A percentile compares a stretch with the other conserved stretches of the same genome.
Evolutionary conservation across 2,113 vertebrate genomes (phyloP).

Genomic region (Coreoperca whiteheadi): DNA sequence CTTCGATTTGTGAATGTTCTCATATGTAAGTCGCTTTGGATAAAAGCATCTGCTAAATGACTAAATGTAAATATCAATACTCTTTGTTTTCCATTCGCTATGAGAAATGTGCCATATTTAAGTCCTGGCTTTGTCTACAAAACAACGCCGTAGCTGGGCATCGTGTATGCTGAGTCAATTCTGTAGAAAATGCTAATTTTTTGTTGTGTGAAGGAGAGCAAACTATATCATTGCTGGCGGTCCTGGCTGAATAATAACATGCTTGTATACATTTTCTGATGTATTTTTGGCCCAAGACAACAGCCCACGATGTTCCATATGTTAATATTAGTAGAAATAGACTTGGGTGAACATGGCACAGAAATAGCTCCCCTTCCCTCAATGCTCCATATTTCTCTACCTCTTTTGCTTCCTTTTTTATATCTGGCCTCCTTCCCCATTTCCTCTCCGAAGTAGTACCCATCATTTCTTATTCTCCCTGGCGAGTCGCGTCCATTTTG

Average conservation of each 20-base stretch:
- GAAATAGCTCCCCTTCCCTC: constrained; percentile 66
- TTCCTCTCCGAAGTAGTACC: constrained; percentile 70
- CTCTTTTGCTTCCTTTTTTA: constrained; percentile 69
- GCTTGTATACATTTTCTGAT: constrained; percentile 36
- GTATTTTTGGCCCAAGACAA: constrained; percentile 41
- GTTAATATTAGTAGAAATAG: constrained; percentile 65
- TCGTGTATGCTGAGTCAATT: constrained; percentile 52
- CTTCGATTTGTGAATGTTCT: no score
- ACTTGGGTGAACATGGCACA: constrained; percentile 52
- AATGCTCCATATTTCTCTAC: constrained; percentile 54
- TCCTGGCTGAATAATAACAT: constrained; percentile 49
- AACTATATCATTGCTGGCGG: constrained; percentile 32
- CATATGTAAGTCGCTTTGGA: no score
- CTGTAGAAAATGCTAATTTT: constrained; percentile 37
- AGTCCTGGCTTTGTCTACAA: background rate
- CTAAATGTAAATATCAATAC: background rate
- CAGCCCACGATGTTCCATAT: constrained; percentile 46
- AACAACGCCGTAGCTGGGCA: background rate
- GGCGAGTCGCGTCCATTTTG: constrained; percentile 58
- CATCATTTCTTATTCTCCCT: constrained; percentile 71
- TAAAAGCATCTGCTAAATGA: no score
- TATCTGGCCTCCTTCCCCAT: constrained; percentile 78
- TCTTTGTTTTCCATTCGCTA: background rate
- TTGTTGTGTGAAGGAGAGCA: background rate
- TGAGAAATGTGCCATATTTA: background rate